Evolutionary conservation across 2,888 invertebrate species (phyloP), one percentile per base, ranked within the genome.

Genomic region (Tetheella fluctuosa): DNA sequence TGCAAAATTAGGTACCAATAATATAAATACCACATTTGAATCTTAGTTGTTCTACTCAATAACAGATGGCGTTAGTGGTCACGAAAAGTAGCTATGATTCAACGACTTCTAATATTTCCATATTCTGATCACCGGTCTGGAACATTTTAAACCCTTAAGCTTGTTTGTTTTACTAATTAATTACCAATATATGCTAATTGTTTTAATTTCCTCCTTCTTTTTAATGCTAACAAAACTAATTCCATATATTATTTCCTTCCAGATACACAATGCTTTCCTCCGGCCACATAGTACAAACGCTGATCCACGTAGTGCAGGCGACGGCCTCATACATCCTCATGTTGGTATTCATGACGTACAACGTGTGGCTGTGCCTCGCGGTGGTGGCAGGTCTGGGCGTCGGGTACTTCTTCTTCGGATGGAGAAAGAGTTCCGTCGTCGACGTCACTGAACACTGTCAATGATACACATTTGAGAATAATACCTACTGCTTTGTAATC

Each of bases 271-370:
- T 98, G 96, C 86, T 97, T 66, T 98, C 97, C 56, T 83, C 93
- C 73, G 95, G 96, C 81, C 98, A 99, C 90, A 89, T 95, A 59
- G 94, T 96, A 69, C 98, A 99, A 88, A 98, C 98, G 15, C 81
- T 96, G 55, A 94, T 99, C 12, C 98, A 99, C 89, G 94, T 98
- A 72, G 78, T 98, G 5, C 98, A 98, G 89, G 96, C 99, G 71
- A 95, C 97, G 13, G 91, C 98, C 60, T 98, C 98, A 61, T 98
- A 99, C 91, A 95, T 98, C 77, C 95, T 99, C 37, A 99, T 99
- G 99, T 90, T 99, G 90, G 97, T 98, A 75, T 98, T 99, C 92
- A 99, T 99, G 99, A 99, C 98, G 0, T 99, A 98, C 95, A 99
- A 99, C 86, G 96, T 97, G 48, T 99, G 97, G 97, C 95, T 99